These are phyloP conservation scores for Sphenodon punctatus DNA, from an alignment of 2,797 vertebrate species.

Conservation along the genomic window DNA sequence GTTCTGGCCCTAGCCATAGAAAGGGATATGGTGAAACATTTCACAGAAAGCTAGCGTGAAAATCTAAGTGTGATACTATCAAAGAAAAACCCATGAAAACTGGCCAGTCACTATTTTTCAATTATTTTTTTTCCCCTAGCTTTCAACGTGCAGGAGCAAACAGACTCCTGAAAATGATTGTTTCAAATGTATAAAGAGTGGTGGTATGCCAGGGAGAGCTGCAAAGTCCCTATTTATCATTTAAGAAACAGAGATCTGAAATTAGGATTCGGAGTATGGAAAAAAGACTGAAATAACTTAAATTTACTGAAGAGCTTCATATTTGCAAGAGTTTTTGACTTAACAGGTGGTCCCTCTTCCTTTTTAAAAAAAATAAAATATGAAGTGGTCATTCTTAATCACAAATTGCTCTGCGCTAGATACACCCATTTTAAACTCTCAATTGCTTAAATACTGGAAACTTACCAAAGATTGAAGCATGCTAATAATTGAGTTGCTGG, in stretches of 20 bases:
- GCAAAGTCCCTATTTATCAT: background rate
- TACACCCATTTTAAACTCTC: background rate
- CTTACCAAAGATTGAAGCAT: background rate
- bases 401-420: background rate
- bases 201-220: too few species aligned
- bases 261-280: constrained; percentile 3
- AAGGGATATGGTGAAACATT: background rate
- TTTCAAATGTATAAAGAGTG: too few species aligned
- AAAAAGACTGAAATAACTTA: background rate
- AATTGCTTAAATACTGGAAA: background rate
- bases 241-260: background rate
- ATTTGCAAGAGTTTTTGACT: background rate
- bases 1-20: background rate
- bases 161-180: background rate
- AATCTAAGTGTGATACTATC: too few species aligned
- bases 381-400: background rate
- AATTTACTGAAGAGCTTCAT: background rate
- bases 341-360: background rate
- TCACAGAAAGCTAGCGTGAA: too few species aligned
- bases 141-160: background rate
- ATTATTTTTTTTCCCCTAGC: background rate
- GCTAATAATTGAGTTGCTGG: background rate
- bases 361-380: background rate
- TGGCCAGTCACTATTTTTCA: too few species aligned
- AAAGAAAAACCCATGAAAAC: too few species aligned